Evolutionary conservation across 1,140 invertebrate genomes (phyloP), one percentile per base, ranked within the genome.

Genomic region (Drosophila mojavensis): DNA sequence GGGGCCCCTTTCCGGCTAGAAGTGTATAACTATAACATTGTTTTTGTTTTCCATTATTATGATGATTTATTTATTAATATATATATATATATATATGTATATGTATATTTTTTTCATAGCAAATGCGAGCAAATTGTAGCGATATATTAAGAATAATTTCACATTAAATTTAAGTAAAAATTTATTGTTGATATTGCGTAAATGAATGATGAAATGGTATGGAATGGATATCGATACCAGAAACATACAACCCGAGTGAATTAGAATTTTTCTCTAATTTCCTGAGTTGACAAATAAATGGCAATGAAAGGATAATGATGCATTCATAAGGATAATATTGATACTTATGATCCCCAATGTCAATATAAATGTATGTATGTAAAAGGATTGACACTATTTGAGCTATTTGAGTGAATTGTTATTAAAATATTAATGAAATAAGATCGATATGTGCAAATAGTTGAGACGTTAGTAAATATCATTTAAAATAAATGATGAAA

Each of bases 181-280:
- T 84, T 89, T 82, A 89, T 89, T 89, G 84, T 89, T 89, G 84
- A 89, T 89, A 89, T 84, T 89, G 89, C 78, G 83, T 84, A 78
- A 78, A 78, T 54, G 50, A 64, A 24, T 24, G 20, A 24, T 24
- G 20, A 24, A 24, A 1, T 64, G 61, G 71, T 41, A 28, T 64
- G 66, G 24, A 33, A 36, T 64, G 66, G 17, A 26, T 56, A 47
- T 47, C 28, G 33, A 15, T 62, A 41, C 43, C 67, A 50, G 47
- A 53, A 59, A 70, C 15, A 30, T 50, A 61, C 45, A 70, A 47
- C 47, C 50, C 59, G 68, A 65, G 71, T 83, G 84, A 75, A 89
- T 89, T 89, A 89, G 84, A 89, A 89, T 89, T 89, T 89, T 89
- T 89, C 84, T 89, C 84, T 89, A 88, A 88, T 88, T 78, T 84